These are phyloP conservation scores for Margarornis squamiger DNA, from an alignment of 2,797 vertebrate species.

Conservation along the genomic window DNA sequence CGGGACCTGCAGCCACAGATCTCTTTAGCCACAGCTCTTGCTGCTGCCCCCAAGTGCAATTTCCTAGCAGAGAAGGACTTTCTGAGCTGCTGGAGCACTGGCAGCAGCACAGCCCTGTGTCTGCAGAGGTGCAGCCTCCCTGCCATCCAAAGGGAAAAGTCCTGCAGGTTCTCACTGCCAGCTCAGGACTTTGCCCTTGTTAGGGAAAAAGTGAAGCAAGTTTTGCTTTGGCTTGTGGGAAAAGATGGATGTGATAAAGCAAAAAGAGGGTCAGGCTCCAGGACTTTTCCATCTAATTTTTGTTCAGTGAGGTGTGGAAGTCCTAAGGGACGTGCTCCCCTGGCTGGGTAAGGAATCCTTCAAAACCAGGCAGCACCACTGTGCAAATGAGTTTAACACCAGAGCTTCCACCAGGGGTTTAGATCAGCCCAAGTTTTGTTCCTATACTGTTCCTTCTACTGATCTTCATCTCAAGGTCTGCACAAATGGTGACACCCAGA, in stretches of 20 bases:
- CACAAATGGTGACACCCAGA: neutral
- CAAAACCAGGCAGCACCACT: neutral
- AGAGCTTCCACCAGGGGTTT: neutral
- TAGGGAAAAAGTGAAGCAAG: accelerated
- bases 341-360: neutral
- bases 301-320: neutral
- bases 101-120: neutral
- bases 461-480: neutral
- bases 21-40: no score
- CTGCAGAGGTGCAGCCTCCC: neutral
- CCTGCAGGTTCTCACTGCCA: neutral
- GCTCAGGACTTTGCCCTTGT: neutral
- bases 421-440: neutral
- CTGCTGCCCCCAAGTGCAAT: neutral
- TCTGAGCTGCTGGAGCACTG: neutral
- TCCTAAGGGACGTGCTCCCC: neutral
- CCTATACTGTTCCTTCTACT: neutral
- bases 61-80: no score
- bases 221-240: neutral
- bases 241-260: neutral
- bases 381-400: neutral
- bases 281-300: neutral
- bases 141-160: accelerated
- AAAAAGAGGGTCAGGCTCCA: neutral
- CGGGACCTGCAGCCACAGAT: accelerated